Conservation (phyloP, 2,797 vertebrate species). For the Dipus sagitta region DNA sequence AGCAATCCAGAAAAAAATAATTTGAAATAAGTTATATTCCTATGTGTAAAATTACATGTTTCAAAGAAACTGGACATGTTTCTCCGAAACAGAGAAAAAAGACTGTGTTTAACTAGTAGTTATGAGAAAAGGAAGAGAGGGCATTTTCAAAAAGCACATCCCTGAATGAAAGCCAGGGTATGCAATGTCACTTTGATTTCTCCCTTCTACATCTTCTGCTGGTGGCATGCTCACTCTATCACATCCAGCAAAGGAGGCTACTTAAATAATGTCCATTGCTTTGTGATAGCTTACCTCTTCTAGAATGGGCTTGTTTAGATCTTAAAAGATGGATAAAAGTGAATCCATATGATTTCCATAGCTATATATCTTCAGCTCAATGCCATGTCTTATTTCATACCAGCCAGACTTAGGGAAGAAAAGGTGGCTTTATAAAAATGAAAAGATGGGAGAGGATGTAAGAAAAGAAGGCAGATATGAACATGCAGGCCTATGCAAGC, state of each 20-base stretch:
- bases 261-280: slow-evolving; percentile 8
- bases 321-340: slow-evolving; percentile 3
- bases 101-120: slow-evolving; percentile 84
- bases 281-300: slow-evolving; percentile 30
- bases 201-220: slow-evolving; percentile 72
- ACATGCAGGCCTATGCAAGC: not conserved
- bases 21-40: slow-evolving; percentile 84
- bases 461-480: not conserved
- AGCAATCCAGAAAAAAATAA: slow-evolving; percentile 82
- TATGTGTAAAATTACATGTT: slow-evolving; percentile 82
- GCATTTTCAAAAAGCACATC: slow-evolving; percentile 83
- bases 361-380: not conserved
- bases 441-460: not conserved
- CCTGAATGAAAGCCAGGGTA: slow-evolving; percentile 83
- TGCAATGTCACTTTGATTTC: slow-evolving; percentile 83
- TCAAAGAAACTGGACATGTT: slow-evolving; percentile 84
- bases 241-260: slow-evolving; percentile 78
- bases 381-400: not conserved
- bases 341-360: not conserved
- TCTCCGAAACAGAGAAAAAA: slow-evolving; percentile 85
- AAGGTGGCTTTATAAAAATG: not conserved
- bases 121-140: slow-evolving; percentile 75
- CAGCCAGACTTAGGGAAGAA: not conserved
- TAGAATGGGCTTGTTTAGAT: slow-evolving; percentile 25
- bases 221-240: slow-evolving; percentile 72